Percentiles rank a stretch among this genome's conserved stretches.
phyloP scores from a whole-genome alignment of 2,888 invertebrate genomes.

The Halictus quadricinctus region DNA sequence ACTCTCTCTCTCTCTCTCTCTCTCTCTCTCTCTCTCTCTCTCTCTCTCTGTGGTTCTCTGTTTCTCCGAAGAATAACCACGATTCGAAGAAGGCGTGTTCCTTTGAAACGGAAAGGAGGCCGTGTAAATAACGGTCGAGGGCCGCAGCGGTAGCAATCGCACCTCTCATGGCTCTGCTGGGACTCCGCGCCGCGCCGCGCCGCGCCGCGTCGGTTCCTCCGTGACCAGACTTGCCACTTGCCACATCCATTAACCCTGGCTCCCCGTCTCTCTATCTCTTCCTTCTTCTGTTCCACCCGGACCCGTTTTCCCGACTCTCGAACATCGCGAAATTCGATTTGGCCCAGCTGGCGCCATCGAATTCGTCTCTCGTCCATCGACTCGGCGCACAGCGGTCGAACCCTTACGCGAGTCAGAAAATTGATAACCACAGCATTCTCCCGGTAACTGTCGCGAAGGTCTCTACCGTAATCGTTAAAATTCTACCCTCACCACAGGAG shows the following conservation, averaged over 20 bases:
- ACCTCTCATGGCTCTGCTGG: conserved; percentile 60
- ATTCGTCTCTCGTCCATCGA: conserved; percentile 8
- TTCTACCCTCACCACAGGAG: no score
- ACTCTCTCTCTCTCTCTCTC: background rate
- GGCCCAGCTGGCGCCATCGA: background rate
- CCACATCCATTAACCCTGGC: conserved; percentile 53
- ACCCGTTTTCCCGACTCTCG: background rate
- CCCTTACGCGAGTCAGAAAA: no score
- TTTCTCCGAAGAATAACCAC: conserved; percentile 43
- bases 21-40: background rate
- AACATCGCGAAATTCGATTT: background rate
- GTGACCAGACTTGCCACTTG: conserved; percentile 46
- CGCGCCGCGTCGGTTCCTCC: conserved; percentile 1
- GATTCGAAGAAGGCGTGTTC: conserved; percentile 51
- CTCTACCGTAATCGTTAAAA: no score
- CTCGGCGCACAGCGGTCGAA: background rate
- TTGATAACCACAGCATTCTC: no score
- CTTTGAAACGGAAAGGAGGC: conserved; percentile 63
- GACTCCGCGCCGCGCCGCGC: conserved; percentile 31
- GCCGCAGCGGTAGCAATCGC: conserved; percentile 29
- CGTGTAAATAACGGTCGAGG: conserved; percentile 66
- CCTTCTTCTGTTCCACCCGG: background rate
- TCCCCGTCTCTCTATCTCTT: background rate
- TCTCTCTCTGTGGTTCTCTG: background rate
- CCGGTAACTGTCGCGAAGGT: no score